A percentile compares a stretch with the other conserved stretches of the same genome.
These are phyloP conservation scores for Hyalella azteca DNA, from an alignment of 2,888 invertebrate genomes.

Conservation along the genomic window DNA sequence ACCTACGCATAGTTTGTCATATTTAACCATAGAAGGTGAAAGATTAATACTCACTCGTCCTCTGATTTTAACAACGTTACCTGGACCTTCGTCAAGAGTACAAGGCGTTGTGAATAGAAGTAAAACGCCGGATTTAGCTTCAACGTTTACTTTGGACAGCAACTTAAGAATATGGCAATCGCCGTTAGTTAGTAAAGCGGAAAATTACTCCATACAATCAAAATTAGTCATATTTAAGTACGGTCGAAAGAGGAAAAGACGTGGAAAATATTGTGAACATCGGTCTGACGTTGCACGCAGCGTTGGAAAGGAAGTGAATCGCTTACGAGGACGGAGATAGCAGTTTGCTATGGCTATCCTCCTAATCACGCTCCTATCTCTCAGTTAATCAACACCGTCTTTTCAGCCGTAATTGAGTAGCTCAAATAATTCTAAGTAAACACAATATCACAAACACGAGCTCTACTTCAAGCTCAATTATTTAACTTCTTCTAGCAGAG, in stretches of 20 bases:
- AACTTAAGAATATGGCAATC: too few species aligned
- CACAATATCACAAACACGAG: too few species aligned
- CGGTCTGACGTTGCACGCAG: background rate
- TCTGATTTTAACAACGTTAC: background rate
- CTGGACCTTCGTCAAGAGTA: background rate
- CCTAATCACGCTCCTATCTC: background rate
- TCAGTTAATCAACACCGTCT: too few species aligned
- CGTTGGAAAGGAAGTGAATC: background rate
- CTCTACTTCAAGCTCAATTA: too few species aligned
- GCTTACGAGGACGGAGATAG: background rate
- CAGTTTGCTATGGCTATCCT: background rate
- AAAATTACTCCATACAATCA: background rate
- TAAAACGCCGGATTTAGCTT: too few species aligned
- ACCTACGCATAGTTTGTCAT: too few species aligned
- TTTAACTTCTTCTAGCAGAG: too few species aligned
- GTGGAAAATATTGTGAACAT: background rate
- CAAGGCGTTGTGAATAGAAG: background rate
- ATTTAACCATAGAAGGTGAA: too few species aligned
- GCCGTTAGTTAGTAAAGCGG: background rate
- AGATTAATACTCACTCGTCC: too few species aligned
- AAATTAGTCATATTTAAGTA: background rate
- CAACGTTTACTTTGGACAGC: too few species aligned
- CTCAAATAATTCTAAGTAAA: too few species aligned
- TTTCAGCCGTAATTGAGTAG: too few species aligned
- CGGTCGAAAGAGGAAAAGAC: constrained; percentile 27